These are phyloP conservation scores for Haliclona indistincta DNA, from an alignment of 37 sponge, comb jelly and placozoan genomes.

Conservation along the genomic window DNA sequence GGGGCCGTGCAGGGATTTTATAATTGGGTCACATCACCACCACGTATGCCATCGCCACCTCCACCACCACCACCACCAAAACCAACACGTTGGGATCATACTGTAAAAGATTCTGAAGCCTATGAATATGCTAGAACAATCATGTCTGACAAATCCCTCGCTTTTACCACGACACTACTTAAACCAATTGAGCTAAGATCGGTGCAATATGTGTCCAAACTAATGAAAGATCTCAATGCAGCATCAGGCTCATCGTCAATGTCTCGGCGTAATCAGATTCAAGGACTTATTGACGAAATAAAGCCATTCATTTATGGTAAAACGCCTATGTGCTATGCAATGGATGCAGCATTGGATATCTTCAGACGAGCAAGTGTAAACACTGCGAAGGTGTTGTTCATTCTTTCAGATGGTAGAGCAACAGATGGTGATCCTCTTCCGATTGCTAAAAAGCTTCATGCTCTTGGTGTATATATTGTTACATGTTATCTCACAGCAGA, in stretches of 20 bases:
- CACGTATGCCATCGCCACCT: too few species aligned
- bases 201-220: conserved; percentile 26
- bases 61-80: too few species aligned
- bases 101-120: too few species aligned
- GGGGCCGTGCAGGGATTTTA: too few species aligned
- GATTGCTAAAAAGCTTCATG: conserved; percentile 7
- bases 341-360: conserved; percentile 17
- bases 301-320: conserved; percentile 52
- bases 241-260: not conserved
- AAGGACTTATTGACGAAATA: conserved; percentile 21
- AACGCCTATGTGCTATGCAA: conserved; percentile 54
- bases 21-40: too few species aligned
- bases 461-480: conserved; percentile 31
- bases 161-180: not conserved
- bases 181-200: conserved; percentile 1
- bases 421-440: conserved; percentile 59
- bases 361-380: not conserved
- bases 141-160: not conserved
- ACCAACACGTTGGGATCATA: too few species aligned
- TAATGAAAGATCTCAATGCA: conserved; percentile 11
- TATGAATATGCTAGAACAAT: not conserved
- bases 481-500: too few species aligned
- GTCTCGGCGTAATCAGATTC: conserved; percentile 21
- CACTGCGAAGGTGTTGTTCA: conserved; percentile 29
- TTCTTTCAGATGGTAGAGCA: conserved; percentile 51